Evolutionary conservation across 2,113 vertebrate genomes (phyloP).

Genomic region (Cyanoderma ruficeps): DNA sequence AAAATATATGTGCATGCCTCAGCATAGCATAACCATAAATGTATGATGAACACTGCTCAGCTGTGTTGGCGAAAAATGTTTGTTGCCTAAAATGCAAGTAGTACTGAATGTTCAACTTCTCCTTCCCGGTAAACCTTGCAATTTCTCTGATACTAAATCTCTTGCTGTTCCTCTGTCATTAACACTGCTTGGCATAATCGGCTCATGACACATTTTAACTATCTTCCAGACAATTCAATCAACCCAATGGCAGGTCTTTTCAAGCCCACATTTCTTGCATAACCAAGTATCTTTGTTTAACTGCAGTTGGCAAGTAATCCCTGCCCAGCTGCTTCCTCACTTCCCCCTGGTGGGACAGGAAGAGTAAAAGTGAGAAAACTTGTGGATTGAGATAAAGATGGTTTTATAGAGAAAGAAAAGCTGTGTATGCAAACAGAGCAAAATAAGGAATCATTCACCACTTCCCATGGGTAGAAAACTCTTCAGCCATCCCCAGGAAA

Average conservation of each 20-base stretch:
- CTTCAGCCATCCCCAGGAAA: background rate
- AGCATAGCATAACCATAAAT: background rate
- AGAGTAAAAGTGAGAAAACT: background rate
- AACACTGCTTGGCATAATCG: background rate
- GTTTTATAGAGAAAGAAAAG: background rate
- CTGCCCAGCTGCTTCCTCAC: background rate
- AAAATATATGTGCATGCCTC: background rate
- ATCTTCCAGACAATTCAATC: constrained; percentile 51
- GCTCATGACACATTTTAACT: constrained; percentile 13
- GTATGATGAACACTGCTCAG: background rate
- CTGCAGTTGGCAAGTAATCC: background rate
- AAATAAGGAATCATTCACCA: background rate
- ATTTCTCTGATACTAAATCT: background rate
- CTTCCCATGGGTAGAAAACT: background rate
- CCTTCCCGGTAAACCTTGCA: background rate
- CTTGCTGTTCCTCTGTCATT: background rate
- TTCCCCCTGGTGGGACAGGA: background rate
- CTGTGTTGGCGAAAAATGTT: background rate
- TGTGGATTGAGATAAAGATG: background rate
- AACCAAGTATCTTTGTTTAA: background rate
- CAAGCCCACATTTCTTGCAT: background rate
- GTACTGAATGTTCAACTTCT: background rate
- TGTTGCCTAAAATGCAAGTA: background rate
- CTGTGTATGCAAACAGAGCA: background rate
- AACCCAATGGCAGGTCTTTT: constrained; percentile 26